A percentile compares a stretch with the other conserved stretches of the same genome.
These are phyloP conservation scores for Chrysolina oricalcia DNA, from an alignment of 2,888 invertebrate genomes.

Conservation along the genomic window DNA sequence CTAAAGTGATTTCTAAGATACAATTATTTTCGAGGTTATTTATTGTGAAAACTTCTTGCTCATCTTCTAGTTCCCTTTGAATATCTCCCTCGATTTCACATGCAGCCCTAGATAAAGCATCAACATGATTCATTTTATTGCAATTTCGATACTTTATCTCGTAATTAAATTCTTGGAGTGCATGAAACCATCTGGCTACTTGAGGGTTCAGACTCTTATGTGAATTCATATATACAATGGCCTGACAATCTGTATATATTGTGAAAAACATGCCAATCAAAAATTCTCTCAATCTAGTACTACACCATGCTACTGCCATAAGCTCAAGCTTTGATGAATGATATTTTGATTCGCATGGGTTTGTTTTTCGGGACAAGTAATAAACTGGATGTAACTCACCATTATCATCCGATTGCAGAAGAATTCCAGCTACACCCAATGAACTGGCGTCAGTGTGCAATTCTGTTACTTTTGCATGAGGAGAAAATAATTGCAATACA, in stretches of 20 bases:
- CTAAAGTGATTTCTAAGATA: no score
- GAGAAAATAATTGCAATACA: background rate
- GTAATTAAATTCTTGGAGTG: background rate
- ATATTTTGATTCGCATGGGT: background rate
- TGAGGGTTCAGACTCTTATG: background rate
- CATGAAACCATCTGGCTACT: background rate
- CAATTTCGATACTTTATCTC: background rate
- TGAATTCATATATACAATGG: background rate
- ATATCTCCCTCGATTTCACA: no score
- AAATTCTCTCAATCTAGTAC: no score
- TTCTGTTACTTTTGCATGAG: background rate
- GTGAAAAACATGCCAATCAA: background rate
- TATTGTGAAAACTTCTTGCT: no score
- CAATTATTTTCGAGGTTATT: no score
- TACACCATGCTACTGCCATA: background rate
- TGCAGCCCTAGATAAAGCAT: no score
- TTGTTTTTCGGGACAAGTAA: no score
- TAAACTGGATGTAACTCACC: no score
- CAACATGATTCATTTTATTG: no score
- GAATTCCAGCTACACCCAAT: background rate
- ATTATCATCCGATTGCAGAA: background rate
- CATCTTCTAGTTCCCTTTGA: no score
- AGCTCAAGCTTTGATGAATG: background rate
- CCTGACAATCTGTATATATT: background rate
- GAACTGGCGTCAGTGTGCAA: background rate